These are phyloP conservation scores for Galleria mellonella DNA, from an alignment of 1,140 invertebrate species.

Conservation along the genomic window DNA sequence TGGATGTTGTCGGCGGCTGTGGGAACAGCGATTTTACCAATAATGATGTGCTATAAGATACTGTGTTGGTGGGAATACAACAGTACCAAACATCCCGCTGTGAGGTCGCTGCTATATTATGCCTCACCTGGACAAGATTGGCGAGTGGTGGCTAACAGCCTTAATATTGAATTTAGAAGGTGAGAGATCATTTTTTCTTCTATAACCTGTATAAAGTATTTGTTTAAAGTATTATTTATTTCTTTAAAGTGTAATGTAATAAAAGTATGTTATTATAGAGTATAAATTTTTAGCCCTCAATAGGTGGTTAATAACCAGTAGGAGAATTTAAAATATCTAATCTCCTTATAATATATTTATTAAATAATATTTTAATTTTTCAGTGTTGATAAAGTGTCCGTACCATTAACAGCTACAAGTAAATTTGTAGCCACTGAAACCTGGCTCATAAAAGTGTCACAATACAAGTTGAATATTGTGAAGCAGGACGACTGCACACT, in stretches of 20 bases:
- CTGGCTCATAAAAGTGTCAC: conserved; percentile 91
- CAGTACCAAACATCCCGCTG: conserved; percentile 85
- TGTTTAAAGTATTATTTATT: too few relatives aligned
- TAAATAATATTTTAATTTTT: conserved; percentile 33
- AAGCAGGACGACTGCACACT: conserved; percentile 87
- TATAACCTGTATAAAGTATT: neutral
- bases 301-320: too few relatives aligned
- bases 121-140: conserved; percentile 78
- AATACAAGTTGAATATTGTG: conserved; percentile 83
- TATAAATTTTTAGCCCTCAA: too few relatives aligned
- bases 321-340: too few relatives aligned
- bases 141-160: conserved; percentile 80
- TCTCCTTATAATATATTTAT: neutral
- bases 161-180: conserved; percentile 87
- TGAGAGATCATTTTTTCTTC: conserved; percentile 30
- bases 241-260: too few relatives aligned
- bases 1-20: conserved; percentile 52
- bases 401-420: conserved; percentile 80
- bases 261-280: too few relatives aligned
- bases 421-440: conserved; percentile 87
- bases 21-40: conserved; percentile 35
- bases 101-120: conserved; percentile 78
- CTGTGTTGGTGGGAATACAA: conserved; percentile 80
- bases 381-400: conserved; percentile 85
- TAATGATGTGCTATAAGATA: conserved; percentile 66